Evolutionary conservation across 1,140 invertebrate species (phyloP), one percentile per base, ranked within the genome.

Genomic region (Onthophagus taurus): DNA sequence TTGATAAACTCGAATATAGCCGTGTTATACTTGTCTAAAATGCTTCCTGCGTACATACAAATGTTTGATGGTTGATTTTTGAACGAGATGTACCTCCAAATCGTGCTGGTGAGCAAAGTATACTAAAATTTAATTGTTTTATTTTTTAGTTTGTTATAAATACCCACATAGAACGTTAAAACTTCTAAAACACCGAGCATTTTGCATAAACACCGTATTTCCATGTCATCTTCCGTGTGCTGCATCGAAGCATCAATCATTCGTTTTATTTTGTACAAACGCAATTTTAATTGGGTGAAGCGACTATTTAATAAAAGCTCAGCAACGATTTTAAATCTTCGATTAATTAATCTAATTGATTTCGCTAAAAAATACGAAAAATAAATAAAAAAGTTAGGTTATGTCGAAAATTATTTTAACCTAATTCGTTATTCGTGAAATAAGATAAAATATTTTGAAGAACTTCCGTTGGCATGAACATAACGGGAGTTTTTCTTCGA

Each of bases 21-120:
- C 7, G 5, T 31, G 8, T 54, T 31, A 18, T 50, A 50, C 1
- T 47, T 41, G 38, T 60, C 58, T 11, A 60, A 42, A 12, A 60
- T 47, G 11, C 48, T 31, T 11, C 58, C 58, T 6, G 38, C 57
- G 35, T 59, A 60, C 57, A 60, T 57, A 35, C 58, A 53, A 8
- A 39, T 41, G 18, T 36, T 49, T 14, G 20, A 31, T 1, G 44
- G 45, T 29, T 39, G 48, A 42, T 51, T 53, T 11, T 51, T 46
- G 31, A 55, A 57, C 42, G 53, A 54, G 4, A 56, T 45, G 41
- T 60, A 57, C 23, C 58, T 47, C 58, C 58, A 60, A 23, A 60
- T 51, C 2, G 58, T 57, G 11, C 51, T 38, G 19, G 50, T 42
- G 4, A 58, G 41, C 11, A 58, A 30, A 18, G 38, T 12, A 43